Evolutionary conservation across 1,140 invertebrate genomes (phyloP), one percentile per base, ranked within the genome.

Genomic region (Scylla paramamosain): DNA sequence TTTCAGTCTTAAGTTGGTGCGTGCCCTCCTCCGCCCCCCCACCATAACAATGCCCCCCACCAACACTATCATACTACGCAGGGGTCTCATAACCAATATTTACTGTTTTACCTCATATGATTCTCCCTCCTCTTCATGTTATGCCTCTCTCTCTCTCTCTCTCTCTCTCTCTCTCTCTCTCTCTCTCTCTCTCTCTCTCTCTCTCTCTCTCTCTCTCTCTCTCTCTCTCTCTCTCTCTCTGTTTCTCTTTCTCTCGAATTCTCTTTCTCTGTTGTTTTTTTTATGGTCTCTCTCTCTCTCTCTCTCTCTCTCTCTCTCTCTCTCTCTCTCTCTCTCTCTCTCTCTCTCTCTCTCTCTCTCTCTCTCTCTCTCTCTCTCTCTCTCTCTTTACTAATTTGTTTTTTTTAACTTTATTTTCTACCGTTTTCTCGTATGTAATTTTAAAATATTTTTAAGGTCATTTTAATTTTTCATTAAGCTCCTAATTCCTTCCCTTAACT

Each of bases 1-100:
- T 91, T 91, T 91, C 90, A 77, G 90, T 91, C 90, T 91, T 91
- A 77, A 91, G 90, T 48, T 91, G 90, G 90, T 91, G 90, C 67
- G 90, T 31, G 29, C 39, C 46, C 52, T 48, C 52, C 59, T 31
- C 48, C 89, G 16, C 14, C 39, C 77, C 89, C 77, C 90, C 90
- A 0, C 59, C 52, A 46, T 91, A 77, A 77, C 77, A 91, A 91
- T 91, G 77, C 77, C 77, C 90, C 31, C 90, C n/a, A 12, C 59
- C 59, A 67, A 52, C 90, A 91, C 52, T 67, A 77, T 91, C 90
- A 59, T 77, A 16, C 90, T 91, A 91, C 90, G 29, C 59, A 77
- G 90, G 77, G 90, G 77, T 91, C 90, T 91, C 59, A 77, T 91
- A 91, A 77, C 90, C 90, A 91, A 91, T 91, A 91, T 91, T 91